Conservation (phyloP, 1,140 invertebrate genomes). For the Laupala kohalensis region DNA sequence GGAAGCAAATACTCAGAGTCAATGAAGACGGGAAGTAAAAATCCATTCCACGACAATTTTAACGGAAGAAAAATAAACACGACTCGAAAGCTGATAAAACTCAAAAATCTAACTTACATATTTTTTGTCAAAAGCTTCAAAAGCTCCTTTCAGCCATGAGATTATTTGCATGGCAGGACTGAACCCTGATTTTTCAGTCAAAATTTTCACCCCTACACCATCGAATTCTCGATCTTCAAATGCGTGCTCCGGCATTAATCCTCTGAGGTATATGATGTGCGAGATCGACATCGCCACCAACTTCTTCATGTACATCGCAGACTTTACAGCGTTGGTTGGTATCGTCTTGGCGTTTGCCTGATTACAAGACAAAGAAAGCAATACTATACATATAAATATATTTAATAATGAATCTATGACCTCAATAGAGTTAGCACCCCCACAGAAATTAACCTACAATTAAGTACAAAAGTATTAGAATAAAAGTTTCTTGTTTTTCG, state of each 20-base stretch:
- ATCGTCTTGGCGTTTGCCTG: background rate
- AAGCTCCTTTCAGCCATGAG: slow-evolving; percentile 1
- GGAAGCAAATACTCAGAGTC: too few species aligned
- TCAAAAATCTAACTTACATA: too few species aligned
- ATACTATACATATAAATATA: too few species aligned
- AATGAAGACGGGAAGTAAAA: too few species aligned
- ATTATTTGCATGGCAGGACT: background rate
- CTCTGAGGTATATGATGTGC: background rate
- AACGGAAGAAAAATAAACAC: too few species aligned
- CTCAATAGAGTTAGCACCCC: too few species aligned
- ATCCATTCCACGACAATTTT: too few species aligned
- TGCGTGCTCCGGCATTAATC: background rate
- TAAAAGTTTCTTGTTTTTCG: too few species aligned
- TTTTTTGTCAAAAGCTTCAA: slow-evolving; percentile 2
- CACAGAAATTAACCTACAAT: too few species aligned
- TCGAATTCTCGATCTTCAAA: slow-evolving; percentile 1
- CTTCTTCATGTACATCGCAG: background rate
- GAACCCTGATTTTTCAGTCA: background rate
- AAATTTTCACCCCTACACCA: background rate
- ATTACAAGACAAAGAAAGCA: background rate
- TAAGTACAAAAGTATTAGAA: too few species aligned
- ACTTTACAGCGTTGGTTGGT: background rate
- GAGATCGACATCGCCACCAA: slow-evolving; percentile 2
- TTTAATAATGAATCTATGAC: too few species aligned
- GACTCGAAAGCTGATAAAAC: too few species aligned